A percentile compares a stretch with the other conserved stretches of the same genome.
These are phyloP conservation scores for Spheniscus mendiculus DNA, from an alignment of 2,113 vertebrate genomes.

Conservation along the genomic window DNA sequence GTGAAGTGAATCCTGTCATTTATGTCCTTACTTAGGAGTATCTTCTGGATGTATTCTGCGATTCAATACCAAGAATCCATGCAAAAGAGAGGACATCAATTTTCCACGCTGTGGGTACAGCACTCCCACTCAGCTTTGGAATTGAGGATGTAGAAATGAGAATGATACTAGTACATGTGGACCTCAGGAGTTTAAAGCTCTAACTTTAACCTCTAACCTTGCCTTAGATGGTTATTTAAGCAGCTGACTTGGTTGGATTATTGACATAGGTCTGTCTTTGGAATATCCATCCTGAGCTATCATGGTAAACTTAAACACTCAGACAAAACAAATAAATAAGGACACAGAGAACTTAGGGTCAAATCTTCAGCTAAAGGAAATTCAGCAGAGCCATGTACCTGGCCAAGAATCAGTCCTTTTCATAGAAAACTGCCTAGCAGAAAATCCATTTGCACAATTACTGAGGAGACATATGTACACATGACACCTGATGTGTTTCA, in stretches of 20 bases:
- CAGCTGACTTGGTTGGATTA: background rate
- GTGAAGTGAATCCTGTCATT: background rate
- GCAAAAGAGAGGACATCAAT: background rate
- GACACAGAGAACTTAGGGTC: background rate
- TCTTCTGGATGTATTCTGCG: background rate
- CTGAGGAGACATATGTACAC: background rate
- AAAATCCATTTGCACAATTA: background rate
- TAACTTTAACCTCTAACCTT: background rate
- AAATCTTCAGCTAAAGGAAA: background rate
- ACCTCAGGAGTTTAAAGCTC: background rate
- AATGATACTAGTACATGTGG: background rate
- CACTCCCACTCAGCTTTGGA: background rate
- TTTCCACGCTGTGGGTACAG: background rate
- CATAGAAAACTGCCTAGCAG: background rate
- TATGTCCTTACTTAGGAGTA: background rate
- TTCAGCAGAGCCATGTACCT: background rate
- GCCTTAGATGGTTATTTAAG: background rate
- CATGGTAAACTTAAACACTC: background rate
- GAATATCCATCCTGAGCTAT: background rate
- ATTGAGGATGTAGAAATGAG: background rate
- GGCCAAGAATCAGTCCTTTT: background rate
- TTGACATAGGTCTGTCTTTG: background rate
- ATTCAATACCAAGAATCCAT: background rate
- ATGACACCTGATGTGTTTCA: background rate
- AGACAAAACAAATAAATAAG: background rate